phyloP scores from a whole-genome alignment of 2,797 vertebrate genomes.

The Petrocephalus sullivani region DNA sequence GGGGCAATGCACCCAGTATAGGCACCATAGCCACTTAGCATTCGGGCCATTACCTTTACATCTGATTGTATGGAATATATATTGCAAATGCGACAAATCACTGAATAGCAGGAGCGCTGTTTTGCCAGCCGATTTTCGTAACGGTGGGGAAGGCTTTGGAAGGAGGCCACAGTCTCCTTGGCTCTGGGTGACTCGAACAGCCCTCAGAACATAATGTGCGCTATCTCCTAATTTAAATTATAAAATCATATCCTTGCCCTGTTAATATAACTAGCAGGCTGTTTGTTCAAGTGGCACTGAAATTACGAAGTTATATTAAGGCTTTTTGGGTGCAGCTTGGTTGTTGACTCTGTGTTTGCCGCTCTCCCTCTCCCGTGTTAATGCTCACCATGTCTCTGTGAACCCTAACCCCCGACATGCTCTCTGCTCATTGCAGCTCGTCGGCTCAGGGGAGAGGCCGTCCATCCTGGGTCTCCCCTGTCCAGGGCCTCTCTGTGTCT shows the following conservation, averaged over 20 bases:
- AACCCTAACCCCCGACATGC: not conserved
- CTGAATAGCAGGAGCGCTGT: not conserved
- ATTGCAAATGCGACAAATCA: not conserved
- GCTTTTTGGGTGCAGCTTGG: not conserved
- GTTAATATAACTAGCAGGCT: slow-evolving; percentile 13
- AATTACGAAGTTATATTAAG: not conserved
- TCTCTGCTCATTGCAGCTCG: not conserved
- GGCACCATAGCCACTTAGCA: slow-evolving; percentile 12
- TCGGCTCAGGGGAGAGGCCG: not conserved
- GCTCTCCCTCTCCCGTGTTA: not conserved
- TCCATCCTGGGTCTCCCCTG: not conserved
- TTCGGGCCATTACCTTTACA: slow-evolving; percentile 4
- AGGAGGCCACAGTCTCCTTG: slow-evolving; percentile 4
- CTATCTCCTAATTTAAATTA: slow-evolving; percentile 9
- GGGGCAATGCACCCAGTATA: not conserved
- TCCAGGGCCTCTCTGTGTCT: not conserved
- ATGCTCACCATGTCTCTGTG: not conserved
- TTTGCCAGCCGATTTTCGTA: not conserved
- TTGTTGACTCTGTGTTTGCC: not conserved
- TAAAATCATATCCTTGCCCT: slow-evolving; percentile 16
- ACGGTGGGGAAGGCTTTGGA: not conserved
- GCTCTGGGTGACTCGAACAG: not conserved
- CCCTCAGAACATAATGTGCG: slow-evolving; percentile 8
- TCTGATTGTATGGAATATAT: not conserved
- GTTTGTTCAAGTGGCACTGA: slow-evolving; percentile 1